Conservation (phyloP, 2,888 invertebrate genomes). For the Neocrepidodera transversa region DNA sequence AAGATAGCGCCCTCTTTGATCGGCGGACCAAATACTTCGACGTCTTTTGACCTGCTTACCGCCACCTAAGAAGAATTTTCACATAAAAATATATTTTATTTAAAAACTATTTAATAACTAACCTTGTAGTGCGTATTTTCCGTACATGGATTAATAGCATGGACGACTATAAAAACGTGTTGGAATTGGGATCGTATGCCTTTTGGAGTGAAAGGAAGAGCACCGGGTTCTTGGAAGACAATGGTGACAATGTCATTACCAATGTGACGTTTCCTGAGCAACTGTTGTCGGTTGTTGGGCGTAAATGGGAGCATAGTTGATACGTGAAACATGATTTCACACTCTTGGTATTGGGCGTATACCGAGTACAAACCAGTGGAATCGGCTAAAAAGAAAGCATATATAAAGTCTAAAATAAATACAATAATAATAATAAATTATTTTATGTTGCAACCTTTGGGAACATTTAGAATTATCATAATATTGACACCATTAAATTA, state of each 20-base stretch:
- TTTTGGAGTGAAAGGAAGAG: conserved; percentile 90
- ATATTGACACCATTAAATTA: no score
- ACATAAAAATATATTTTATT: no score
- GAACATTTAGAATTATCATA: no score
- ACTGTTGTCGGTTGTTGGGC: conserved; percentile 92
- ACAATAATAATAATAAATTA: no score
- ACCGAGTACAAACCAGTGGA: conserved; percentile 94
- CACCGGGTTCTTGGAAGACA: conserved; percentile 92
- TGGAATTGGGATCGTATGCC: conserved; percentile 97
- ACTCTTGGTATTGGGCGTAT: conserved; percentile 89
- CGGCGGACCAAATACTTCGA: conserved; percentile 95
- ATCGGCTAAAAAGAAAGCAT: conserved; percentile 75
- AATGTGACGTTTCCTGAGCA: conserved; percentile 93
- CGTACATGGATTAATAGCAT: conserved; percentile 88
- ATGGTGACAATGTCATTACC: conserved; percentile 98
- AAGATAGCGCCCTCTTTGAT: conserved; percentile 87
- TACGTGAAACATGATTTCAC: conserved; percentile 97
- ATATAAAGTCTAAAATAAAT: no score
- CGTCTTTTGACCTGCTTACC: conserved; percentile 82
- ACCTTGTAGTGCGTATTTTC: conserved; percentile 89
- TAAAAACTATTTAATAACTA: conserved; percentile 4
- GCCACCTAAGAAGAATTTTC: conserved; percentile 44
- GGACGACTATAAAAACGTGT: conserved; percentile 94
- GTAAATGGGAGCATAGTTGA: conserved; percentile 96
- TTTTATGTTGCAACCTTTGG: no score